These are phyloP conservation scores for Drosophila melanica DNA, from an alignment of 1,140 invertebrate genomes.

Conservation along the genomic window DNA sequence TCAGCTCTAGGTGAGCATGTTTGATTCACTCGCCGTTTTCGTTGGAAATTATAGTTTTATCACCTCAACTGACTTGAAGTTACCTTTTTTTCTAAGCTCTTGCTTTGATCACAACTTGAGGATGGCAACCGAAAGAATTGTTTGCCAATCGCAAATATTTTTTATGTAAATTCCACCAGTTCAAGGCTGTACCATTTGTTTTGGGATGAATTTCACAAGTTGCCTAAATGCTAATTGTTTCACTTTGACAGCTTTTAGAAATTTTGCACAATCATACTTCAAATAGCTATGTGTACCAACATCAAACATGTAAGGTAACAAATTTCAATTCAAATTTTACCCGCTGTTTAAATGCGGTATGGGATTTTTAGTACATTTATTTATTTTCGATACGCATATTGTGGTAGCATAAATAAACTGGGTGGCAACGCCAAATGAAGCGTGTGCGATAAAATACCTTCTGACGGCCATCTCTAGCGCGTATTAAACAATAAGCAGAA, in stretches of 20 bases:
- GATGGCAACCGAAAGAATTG: conserved; percentile 8
- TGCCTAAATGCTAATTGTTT: background rate
- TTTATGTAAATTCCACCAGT: conserved; percentile 2
- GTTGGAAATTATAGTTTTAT: conserved; percentile 1
- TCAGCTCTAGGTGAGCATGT: background rate
- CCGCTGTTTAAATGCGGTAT: background rate
- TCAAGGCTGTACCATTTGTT: background rate
- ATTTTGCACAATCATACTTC: background rate
- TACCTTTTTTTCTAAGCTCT: background rate
- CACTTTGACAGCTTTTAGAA: background rate
- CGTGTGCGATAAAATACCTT: conserved; percentile 1
- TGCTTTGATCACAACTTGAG: background rate
- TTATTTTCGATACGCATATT: background rate
- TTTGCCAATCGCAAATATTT: conserved; percentile 4
- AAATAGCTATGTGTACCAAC: background rate
- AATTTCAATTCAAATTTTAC: background rate
- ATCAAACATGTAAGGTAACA: background rate
- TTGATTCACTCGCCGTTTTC: conserved; percentile 5
- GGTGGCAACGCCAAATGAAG: conserved; percentile 1
- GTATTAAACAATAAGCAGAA: conserved; percentile 27
- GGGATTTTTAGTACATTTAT: conserved; percentile 9
- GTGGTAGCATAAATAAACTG: background rate
- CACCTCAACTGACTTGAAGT: background rate
- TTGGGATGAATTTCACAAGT: conserved; percentile 4
- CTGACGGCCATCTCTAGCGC: background rate